Percentiles rank a stretch among this genome's conserved stretches.
Conservation (phyloP, 2,113 vertebrate genomes). For the Ctenodactylus gundi region DNA sequence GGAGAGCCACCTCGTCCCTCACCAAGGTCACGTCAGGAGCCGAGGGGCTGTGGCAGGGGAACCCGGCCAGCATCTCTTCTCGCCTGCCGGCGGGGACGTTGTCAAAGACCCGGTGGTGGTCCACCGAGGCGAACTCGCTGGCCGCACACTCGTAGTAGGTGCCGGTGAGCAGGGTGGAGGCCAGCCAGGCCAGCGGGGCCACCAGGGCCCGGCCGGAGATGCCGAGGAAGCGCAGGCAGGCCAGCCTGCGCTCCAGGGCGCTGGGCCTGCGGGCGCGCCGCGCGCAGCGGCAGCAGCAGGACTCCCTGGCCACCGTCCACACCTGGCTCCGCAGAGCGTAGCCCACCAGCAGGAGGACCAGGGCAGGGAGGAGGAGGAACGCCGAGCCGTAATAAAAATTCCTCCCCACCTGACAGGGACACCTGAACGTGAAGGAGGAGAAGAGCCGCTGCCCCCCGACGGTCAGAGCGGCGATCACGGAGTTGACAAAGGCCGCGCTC, state of each 20-base stretch:
- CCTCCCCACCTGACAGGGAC: slow-evolving; percentile 84
- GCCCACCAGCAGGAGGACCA: slow-evolving; percentile 84
- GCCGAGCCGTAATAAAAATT: slow-evolving; percentile 85
- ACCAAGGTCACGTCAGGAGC: slow-evolving; percentile 69
- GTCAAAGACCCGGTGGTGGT: slow-evolving; percentile 66
- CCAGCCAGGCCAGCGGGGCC: slow-evolving; percentile 85
- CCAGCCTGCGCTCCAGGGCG: slow-evolving; percentile 77
- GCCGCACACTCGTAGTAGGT: slow-evolving; percentile 83
- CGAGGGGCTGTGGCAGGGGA: slow-evolving; percentile 79
- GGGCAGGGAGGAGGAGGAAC: slow-evolving; percentile 83
- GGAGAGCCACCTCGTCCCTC: slow-evolving; percentile 82
- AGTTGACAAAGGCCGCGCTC: slow-evolving; percentile 79
- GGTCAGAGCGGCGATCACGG: slow-evolving; percentile 82
- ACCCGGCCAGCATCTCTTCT: slow-evolving; percentile 73
- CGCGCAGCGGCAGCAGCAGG: slow-evolving; percentile 60
- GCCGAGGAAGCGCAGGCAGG: slow-evolving; percentile 79
- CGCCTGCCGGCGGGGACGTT: slow-evolving; percentile 36
- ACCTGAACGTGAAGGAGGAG: slow-evolving; percentile 83
- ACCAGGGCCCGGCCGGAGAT: slow-evolving; percentile 84
- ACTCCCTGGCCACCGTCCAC: slow-evolving; percentile 81
- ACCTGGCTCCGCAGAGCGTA: slow-evolving; percentile 83
- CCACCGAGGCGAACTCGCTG: slow-evolving; percentile 77
- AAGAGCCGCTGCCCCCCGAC: slow-evolving; percentile 83
- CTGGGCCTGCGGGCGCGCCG: background rate
- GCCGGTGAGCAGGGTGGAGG: slow-evolving; percentile 83